phyloP scores from a whole-genome alignment of 64 coral and sea anemone genomes.

The Dendrophyllia cribrosa region DNA sequence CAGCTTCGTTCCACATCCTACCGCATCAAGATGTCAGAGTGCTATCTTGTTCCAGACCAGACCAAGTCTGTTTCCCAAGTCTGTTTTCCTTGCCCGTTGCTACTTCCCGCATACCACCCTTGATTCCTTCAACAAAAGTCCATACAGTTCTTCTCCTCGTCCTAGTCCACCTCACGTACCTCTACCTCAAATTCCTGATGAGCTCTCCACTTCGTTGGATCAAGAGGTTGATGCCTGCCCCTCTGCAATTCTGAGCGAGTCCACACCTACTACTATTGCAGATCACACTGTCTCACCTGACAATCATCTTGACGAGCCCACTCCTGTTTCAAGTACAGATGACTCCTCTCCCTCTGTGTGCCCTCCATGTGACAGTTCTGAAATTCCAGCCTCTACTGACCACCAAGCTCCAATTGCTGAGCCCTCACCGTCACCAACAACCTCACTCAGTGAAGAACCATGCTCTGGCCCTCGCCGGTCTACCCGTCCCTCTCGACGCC shows the following conservation, averaged over 20 bases:
- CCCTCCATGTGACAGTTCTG: too few species aligned
- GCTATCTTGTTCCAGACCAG: constrained; percentile 25
- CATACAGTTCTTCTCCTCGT: not conserved
- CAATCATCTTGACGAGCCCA: too few species aligned
- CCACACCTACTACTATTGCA: too few species aligned
- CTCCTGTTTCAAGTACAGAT: too few species aligned
- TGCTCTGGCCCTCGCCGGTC: not conserved
- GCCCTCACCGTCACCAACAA: not conserved
- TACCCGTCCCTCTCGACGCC: not conserved
- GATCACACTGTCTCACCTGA: too few species aligned
- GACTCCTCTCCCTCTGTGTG: too few species aligned
- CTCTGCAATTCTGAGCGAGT: too few species aligned
- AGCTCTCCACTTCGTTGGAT: not conserved
- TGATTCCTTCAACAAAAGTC: not conserved
- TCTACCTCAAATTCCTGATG: not conserved
- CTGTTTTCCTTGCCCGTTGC: not conserved
- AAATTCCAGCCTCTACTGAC: too few species aligned
- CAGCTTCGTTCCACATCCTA: constrained; percentile 2
- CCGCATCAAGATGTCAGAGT: constrained; percentile 24
- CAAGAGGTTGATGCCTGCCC: not conserved
- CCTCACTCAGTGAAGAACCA: too few species aligned
- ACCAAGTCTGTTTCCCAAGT: not conserved
- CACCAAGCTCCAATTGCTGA: not conserved
- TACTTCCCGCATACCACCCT: not conserved
- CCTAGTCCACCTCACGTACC: not conserved